Evolutionary conservation across 2,797 vertebrate species (phyloP).

Genomic region (Tadarida brasiliensis): DNA sequence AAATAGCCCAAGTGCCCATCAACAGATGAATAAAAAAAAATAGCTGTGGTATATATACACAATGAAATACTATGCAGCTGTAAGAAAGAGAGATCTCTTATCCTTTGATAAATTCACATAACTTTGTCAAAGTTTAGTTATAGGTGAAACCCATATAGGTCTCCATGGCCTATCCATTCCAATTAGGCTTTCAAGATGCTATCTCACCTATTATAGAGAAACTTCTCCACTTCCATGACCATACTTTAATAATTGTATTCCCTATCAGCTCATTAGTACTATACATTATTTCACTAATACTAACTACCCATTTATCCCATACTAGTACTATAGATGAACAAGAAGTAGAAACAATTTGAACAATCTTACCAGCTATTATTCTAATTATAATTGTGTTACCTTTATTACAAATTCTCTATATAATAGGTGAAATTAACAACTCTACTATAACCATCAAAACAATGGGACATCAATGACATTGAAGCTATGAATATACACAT

Average conservation of each 20-base stretch:
- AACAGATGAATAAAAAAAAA: no score
- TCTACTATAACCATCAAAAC: background rate
- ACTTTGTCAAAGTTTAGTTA: background rate
- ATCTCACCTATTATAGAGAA: background rate
- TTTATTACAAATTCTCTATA: background rate
- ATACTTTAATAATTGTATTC: background rate
- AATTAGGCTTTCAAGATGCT: background rate
- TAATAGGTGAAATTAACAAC: background rate
- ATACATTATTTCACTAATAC: background rate
- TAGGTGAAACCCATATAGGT: background rate
- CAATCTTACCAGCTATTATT: background rate
- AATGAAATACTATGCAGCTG: no score
- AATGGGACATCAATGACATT: background rate
- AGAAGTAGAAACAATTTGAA: background rate
- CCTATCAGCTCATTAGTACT: background rate
- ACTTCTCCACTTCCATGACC: background rate
- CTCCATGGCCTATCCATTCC: background rate
- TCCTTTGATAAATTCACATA: background rate
- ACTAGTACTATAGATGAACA: background rate
- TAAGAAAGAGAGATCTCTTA: no score
- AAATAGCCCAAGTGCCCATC: no score
- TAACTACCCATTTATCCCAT: background rate
- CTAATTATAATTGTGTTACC: accelerated
- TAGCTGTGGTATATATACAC: no score
- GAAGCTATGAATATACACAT: background rate